Percentiles rank a stretch among this genome's conserved stretches.
These are phyloP conservation scores for Cacatua alba DNA, from an alignment of 2,113 vertebrate genomes.

Conservation along the genomic window DNA sequence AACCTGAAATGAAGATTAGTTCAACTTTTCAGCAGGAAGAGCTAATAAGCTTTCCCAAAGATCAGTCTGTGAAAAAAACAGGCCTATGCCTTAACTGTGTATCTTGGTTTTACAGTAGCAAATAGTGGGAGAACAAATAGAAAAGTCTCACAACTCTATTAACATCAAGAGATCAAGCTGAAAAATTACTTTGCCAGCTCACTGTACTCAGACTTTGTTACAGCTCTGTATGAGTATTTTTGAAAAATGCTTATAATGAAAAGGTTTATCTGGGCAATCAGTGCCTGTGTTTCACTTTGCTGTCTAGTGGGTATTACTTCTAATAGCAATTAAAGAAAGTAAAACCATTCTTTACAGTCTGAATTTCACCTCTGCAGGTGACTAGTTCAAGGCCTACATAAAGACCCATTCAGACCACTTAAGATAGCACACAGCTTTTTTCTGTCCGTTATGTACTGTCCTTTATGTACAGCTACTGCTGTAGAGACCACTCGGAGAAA, in stretches of 20 bases:
- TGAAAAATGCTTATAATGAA: neutral
- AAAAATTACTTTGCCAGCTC: neutral
- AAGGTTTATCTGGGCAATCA: neutral
- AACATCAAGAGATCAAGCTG: neutral
- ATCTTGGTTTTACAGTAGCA: neutral
- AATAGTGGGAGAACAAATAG: neutral
- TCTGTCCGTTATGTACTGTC: neutral
- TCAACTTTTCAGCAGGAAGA: neutral
- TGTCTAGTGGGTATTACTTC: neutral
- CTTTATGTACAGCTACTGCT: neutral
- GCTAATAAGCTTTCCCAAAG: neutral
- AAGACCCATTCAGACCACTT: neutral
- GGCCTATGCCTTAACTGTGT: rapidly evolving
- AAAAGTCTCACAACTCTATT: neutral
- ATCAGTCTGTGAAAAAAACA: neutral
- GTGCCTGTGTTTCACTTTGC: neutral
- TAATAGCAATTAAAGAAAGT: neutral
- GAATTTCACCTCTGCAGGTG: neutral
- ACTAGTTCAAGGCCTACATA: neutral
- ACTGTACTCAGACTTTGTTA: neutral
- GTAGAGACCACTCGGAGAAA: neutral
- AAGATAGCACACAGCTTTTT: neutral
- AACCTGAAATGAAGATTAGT: neutral
- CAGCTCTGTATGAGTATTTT: neutral
- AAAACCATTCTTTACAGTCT: neutral